Percentiles rank a stretch among this genome's conserved stretches.
Conservation (phyloP, 1,140 invertebrate genomes). For the Archivesica marissinica region DNA sequence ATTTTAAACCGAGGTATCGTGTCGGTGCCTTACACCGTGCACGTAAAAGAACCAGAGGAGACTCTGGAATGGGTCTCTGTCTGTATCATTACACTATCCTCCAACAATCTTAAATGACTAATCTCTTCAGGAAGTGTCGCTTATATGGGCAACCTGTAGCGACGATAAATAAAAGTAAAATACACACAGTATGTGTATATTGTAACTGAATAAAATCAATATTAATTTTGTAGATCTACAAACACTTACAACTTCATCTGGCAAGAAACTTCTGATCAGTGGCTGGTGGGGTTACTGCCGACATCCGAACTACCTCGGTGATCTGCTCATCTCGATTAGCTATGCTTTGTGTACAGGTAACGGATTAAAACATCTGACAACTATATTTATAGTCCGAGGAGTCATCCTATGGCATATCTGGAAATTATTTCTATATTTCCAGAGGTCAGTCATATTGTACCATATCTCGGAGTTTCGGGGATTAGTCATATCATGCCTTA, state of each 20-base stretch:
- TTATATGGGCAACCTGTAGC: too few species aligned
- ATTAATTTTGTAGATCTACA: constrained; percentile 26
- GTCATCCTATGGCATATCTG: too few species aligned
- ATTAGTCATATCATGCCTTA: too few species aligned
- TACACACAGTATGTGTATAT: not conserved
- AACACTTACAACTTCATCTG: constrained; percentile 11
- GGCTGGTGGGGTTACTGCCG: constrained; percentile 86
- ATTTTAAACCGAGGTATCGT: too few species aligned
- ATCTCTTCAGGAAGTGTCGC: not conserved
- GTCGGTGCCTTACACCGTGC: too few species aligned
- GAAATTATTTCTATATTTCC: too few species aligned
- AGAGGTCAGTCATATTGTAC: too few species aligned
- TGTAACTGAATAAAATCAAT: not conserved
- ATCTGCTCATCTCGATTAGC: constrained; percentile 90
- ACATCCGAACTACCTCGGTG: constrained; percentile 95
- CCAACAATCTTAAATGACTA: not conserved
- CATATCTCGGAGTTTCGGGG: too few species aligned
- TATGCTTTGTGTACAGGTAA: constrained; percentile 86
- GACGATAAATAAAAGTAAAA: too few species aligned
- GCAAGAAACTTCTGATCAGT: constrained; percentile 20
- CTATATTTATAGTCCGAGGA: too few species aligned
- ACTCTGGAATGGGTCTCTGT: not conserved
- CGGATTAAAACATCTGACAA: too few species aligned
- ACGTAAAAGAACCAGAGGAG: too few species aligned
- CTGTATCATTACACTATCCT: not conserved